phyloP scores from a whole-genome alignment of 2,797 vertebrate species.

The Diglossa cyanea region DNA sequence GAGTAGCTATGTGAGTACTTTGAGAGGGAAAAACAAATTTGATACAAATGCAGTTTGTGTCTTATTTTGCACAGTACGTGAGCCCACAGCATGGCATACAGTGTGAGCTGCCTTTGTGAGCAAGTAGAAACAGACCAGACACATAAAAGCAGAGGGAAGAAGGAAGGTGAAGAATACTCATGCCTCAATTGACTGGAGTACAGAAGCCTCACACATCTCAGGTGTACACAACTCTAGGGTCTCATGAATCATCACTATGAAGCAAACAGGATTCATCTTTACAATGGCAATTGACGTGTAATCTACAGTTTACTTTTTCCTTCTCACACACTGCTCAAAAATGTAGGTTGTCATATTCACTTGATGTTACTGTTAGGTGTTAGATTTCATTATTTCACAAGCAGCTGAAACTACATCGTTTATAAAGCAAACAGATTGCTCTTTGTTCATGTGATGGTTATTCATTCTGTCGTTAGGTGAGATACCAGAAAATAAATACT shows the following conservation, averaged over 20 bases:
- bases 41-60: not conserved
- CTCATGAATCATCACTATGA: not conserved
- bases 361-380: not conserved
- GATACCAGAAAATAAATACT: not conserved
- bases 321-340: not conserved
- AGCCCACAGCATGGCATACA: not conserved
- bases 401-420: not conserved
- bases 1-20: not conserved
- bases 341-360: not conserved
- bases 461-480: not conserved
- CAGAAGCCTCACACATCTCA: not conserved
- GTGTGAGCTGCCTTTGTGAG: not conserved
- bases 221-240: not conserved
- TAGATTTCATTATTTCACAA: constrained; percentile 30
- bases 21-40: not conserved
- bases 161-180: not conserved
- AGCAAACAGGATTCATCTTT: not conserved
- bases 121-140: not conserved
- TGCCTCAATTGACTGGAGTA: not conserved
- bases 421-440: constrained; percentile 37
- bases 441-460: constrained; percentile 26
- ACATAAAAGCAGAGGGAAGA: not conserved
- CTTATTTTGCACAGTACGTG: not conserved
- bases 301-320: not conserved
- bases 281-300: not conserved